phyloP scores from a whole-genome alignment of 2,797 vertebrate genomes.

The Centroberyx gerrardi region DNA sequence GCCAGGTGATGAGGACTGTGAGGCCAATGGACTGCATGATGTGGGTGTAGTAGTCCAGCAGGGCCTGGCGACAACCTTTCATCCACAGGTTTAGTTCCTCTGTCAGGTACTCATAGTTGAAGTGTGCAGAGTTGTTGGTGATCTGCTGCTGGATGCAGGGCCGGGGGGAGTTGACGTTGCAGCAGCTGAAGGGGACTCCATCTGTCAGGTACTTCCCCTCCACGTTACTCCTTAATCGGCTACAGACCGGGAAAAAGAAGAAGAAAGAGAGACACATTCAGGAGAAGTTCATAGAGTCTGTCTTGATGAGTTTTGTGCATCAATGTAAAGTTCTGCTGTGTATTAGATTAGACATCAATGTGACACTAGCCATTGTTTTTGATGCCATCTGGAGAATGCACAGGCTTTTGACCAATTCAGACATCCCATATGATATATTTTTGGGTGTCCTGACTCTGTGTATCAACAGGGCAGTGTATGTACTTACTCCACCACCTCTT shows the following conservation, averaged over 20 bases:
- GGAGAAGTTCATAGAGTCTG: background rate
- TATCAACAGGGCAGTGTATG: background rate
- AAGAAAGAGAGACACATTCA: background rate
- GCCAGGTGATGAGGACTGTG: slow-evolving; percentile 90
- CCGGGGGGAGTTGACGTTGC: slow-evolving; percentile 90
- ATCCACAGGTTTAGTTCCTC: slow-evolving; percentile 93
- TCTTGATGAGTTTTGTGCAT: background rate
- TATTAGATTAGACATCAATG: background rate
- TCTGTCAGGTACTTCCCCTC: slow-evolving; percentile 91
- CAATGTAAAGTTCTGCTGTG: background rate
- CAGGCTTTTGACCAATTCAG: background rate
- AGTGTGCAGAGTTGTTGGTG: slow-evolving; percentile 93
- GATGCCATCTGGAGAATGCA: background rate
- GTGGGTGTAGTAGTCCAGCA: slow-evolving; percentile 90
- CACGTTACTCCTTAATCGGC: slow-evolving; percentile 90
- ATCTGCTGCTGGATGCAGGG: slow-evolving; percentile 94
- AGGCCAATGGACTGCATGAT: slow-evolving; percentile 92
- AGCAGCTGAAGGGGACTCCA: slow-evolving; percentile 95
- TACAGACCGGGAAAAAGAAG: slow-evolving; percentile 60
- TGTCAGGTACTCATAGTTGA: slow-evolving; percentile 90
- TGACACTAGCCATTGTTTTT: background rate
- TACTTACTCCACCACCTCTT: slow-evolving; percentile 92
- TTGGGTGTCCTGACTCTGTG: background rate
- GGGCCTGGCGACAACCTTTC: slow-evolving; percentile 89
- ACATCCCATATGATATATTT: background rate